These are phyloP conservation scores for Oscheius sp. DNA, from an alignment of 2,888 invertebrate species.

Conservation along the genomic window DNA sequence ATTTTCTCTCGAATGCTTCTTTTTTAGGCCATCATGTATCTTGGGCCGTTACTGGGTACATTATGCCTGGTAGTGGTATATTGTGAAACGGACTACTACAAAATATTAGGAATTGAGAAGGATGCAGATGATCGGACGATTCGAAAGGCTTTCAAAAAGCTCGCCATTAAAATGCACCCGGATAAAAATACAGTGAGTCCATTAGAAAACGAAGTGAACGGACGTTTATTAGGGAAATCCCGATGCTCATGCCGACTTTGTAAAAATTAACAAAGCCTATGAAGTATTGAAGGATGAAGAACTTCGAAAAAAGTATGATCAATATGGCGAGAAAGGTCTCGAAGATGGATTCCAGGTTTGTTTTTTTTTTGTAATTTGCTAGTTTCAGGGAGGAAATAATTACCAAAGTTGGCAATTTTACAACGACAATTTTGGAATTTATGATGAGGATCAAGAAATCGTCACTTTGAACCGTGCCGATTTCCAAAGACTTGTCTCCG, in stretches of 20 bases:
- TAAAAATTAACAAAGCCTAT: constrained; percentile 84
- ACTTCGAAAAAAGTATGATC: constrained; percentile 71
- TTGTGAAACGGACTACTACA: constrained; percentile 76
- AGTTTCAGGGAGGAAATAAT: constrained; percentile 74
- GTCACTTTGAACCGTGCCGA: constrained; percentile 81
- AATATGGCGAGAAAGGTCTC: constrained; percentile 80
- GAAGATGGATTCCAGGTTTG: constrained; percentile 73
- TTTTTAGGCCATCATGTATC: constrained; percentile 3
- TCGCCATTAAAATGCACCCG: constrained; percentile 81
- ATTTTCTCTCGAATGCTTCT: not conserved
- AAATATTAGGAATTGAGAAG: constrained; percentile 78
- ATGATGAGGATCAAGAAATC: constrained; percentile 85
- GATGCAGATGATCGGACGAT: constrained; percentile 80
- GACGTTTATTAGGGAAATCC: constrained; percentile 77
- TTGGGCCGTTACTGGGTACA: constrained; percentile 19
- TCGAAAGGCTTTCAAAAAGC: constrained; percentile 81
- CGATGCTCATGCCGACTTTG: constrained; percentile 81
- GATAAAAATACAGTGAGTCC: constrained; percentile 77
- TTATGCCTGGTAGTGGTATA: constrained; percentile 20
- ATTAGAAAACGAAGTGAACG: not conserved
- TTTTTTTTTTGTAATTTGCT: not conserved
- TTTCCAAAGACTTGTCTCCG: constrained; percentile 77
- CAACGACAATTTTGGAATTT: constrained; percentile 82
- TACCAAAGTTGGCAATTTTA: constrained; percentile 86
- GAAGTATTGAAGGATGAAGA: constrained; percentile 86